A percentile compares a stretch with the other conserved stretches of the same genome.
Conservation (phyloP, 2,113 vertebrate genomes). For the Vombatus ursinus region DNA sequence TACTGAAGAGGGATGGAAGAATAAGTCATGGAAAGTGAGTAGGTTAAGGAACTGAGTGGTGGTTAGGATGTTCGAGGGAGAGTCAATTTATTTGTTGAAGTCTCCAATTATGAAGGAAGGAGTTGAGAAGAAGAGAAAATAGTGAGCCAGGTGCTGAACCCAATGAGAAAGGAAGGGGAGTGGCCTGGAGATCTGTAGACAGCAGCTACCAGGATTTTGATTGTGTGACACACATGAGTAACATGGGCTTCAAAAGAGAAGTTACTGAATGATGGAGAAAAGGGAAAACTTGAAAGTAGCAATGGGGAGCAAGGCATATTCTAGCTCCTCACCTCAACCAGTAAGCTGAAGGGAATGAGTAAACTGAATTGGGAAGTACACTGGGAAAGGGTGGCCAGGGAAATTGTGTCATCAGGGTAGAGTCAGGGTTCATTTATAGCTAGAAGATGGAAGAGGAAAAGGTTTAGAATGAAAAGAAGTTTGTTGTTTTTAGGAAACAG, state of each 20-base stretch:
- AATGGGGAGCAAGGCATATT: neutral
- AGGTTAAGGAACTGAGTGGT: neutral
- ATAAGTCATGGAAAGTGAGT: neutral
- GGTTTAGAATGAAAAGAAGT: neutral
- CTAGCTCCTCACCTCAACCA: neutral
- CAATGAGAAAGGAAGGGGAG: neutral
- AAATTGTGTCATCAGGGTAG: neutral
- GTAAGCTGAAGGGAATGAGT: neutral
- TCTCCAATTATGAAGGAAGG: neutral
- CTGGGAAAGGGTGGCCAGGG: neutral
- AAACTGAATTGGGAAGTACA: neutral
- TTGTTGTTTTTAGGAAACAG: neutral
- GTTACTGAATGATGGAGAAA: neutral
- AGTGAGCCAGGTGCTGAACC: neutral
- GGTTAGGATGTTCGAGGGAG: neutral
- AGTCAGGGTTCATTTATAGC: neutral
- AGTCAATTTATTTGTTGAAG: neutral
- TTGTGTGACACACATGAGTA: neutral
- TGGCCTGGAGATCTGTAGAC: neutral
- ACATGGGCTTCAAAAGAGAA: neutral
- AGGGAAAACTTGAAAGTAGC: neutral
- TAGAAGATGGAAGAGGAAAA: neutral
- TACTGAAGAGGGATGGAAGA: neutral
- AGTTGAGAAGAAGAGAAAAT: neutral
- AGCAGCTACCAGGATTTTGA: neutral